Percentiles rank a stretch among this genome's conserved stretches.
Evolutionary conservation across 1,140 invertebrate species (phyloP).

Genomic region (Lucilia cuprina): DNA sequence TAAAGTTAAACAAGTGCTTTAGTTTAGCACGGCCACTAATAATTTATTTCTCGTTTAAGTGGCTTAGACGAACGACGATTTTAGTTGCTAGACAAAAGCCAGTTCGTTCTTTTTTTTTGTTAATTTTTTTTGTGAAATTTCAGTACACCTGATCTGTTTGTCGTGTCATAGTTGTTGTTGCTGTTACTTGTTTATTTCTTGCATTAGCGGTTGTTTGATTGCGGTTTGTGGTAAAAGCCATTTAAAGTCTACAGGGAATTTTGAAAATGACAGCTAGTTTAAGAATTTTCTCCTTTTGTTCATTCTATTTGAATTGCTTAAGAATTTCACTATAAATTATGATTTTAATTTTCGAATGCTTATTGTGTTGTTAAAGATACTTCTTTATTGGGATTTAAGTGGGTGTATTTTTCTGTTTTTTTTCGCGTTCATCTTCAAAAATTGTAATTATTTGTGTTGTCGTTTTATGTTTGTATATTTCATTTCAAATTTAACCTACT

Average conservation of each 20-base stretch:
- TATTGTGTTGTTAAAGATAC: neutral
- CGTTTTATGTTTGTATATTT: neutral
- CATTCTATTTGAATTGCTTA: neutral
- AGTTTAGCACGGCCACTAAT: neutral
- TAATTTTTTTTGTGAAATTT: neutral
- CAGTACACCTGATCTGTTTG: slow-evolving; percentile 31
- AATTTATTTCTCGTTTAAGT: neutral
- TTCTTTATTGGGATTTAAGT: neutral
- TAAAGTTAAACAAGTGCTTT: slow-evolving; percentile 28
- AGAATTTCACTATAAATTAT: neutral
- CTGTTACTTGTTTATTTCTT: neutral
- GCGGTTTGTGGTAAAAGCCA: slow-evolving; percentile 14
- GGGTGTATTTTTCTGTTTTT: neutral
- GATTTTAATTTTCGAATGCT: neutral
- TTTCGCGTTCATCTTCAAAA: neutral
- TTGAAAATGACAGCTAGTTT: slow-evolving; percentile 28
- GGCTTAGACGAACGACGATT: neutral
- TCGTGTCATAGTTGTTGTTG: slow-evolving; percentile 16
- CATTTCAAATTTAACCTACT: too few species aligned
- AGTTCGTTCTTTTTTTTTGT: neutral
- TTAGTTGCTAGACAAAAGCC: neutral
- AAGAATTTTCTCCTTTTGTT: neutral
- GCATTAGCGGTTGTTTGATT: slow-evolving; percentile 15
- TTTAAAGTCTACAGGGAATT: slow-evolving; percentile 28
- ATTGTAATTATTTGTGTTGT: neutral